phyloP scores from a whole-genome alignment of 2,113 vertebrate genomes.

The Tapirus terrestris region DNA sequence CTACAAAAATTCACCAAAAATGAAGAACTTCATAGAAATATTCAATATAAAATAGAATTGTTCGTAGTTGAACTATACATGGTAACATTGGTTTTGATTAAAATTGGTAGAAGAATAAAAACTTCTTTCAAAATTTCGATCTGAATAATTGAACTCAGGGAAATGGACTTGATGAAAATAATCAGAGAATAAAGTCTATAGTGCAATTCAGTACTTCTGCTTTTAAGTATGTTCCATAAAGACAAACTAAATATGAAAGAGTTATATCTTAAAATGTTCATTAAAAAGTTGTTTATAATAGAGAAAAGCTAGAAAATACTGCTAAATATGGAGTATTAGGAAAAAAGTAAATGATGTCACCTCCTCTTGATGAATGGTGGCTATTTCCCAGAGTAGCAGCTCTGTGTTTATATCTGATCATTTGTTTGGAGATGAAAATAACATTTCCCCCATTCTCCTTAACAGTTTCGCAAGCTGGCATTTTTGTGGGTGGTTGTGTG shows the following conservation, averaged over 20 bases:
- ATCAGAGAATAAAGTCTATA: background rate
- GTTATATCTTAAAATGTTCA: background rate
- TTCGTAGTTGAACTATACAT: background rate
- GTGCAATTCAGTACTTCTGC: background rate
- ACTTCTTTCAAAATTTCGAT: constrained; percentile 11
- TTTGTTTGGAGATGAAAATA: background rate
- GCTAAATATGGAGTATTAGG: background rate
- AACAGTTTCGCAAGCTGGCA: background rate
- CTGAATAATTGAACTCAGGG: background rate
- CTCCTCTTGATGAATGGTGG: background rate
- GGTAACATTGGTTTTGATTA: background rate
- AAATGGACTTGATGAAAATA: background rate
- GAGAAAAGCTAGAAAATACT: background rate
- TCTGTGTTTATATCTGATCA: background rate
- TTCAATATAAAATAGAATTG: background rate
- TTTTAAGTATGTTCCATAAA: background rate
- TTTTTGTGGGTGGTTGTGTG: background rate
- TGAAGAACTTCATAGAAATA: background rate
- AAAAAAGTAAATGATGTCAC: background rate
- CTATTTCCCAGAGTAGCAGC: background rate
- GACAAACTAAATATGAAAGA: background rate
- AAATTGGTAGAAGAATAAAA: background rate
- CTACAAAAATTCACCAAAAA: background rate
- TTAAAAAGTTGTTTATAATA: background rate
- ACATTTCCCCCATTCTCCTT: background rate